Evolutionary conservation across 2,888 invertebrate species (phyloP).

Genomic region (Sarcophaga rosellei): DNA sequence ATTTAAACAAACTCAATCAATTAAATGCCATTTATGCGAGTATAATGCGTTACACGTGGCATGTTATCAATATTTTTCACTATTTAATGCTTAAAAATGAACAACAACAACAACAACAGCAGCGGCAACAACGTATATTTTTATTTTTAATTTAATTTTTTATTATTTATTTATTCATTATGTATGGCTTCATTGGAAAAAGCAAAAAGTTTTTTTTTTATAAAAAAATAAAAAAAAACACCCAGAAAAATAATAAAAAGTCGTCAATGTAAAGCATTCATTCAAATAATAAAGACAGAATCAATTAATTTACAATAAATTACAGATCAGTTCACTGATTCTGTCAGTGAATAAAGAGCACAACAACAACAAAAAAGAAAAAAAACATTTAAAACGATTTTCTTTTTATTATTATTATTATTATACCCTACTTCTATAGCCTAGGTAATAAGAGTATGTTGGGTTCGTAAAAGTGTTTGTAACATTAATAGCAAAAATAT

Average conservation of each 20-base stretch:
- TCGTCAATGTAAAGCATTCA: slow-evolving; percentile 39
- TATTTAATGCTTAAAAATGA: background rate
- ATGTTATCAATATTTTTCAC: slow-evolving; percentile 21
- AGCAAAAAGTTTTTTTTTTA: background rate
- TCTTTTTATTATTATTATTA: background rate
- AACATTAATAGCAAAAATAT: too few relatives aligned
- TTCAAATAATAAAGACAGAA: slow-evolving; percentile 62
- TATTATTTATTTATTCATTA: slow-evolving; percentile 1
- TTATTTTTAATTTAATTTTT: background rate
- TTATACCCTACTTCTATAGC: too few relatives aligned
- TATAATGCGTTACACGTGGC: background rate
- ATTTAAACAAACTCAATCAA: slow-evolving; percentile 34
- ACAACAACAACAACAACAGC: background rate
- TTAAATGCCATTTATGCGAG: background rate
- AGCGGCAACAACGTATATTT: background rate
- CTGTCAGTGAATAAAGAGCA: slow-evolving; percentile 43
- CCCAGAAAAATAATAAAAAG: background rate
- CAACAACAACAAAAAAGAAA: background rate
- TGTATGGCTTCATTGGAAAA: slow-evolving; percentile 17
- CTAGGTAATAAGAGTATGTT: too few relatives aligned
- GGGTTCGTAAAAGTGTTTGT: too few relatives aligned
- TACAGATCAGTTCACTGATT: slow-evolving; percentile 63
- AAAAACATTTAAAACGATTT: background rate
- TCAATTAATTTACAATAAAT: slow-evolving; percentile 68
- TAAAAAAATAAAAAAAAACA: background rate